Percentiles rank a stretch among this genome's conserved stretches.
phyloP scores from a whole-genome alignment of 2,797 vertebrate species.

The Poliocrania exsul region DNA sequence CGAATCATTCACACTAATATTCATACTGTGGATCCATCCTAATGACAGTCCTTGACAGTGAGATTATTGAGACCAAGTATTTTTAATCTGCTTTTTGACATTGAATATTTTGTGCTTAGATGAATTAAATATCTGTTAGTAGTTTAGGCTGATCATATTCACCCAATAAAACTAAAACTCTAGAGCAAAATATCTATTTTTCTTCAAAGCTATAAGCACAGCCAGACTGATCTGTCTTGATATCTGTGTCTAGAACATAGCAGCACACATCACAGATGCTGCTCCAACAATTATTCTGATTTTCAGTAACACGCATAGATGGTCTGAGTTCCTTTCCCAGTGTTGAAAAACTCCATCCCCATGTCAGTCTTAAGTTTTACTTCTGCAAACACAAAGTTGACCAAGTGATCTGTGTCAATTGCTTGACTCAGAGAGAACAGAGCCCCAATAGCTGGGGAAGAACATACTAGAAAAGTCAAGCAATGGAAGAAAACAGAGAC shows the following conservation, averaged over 20 bases:
- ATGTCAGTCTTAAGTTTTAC: not conserved
- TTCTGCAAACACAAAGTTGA: not conserved
- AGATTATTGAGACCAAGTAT: not conserved
- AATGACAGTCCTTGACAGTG: not conserved
- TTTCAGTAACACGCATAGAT: fast-evolving
- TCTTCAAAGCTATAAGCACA: not conserved
- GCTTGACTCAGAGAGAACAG: not conserved
- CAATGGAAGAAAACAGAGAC: not conserved
- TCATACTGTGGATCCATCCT: not conserved
- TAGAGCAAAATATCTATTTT: not conserved
- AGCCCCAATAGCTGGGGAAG: not conserved
- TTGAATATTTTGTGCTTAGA: not conserved
- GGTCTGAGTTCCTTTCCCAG: not conserved
- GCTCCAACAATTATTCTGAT: not conserved
- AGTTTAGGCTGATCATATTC: not conserved
- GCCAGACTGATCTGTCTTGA: not conserved
- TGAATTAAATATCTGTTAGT: not conserved
- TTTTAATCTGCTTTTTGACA: not conserved
- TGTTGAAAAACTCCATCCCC: not conserved
- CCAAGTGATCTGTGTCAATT: not conserved
- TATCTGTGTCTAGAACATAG: not conserved
- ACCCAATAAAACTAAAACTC: not conserved
- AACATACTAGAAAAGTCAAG: not conserved
- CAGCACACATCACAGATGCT: not conserved
- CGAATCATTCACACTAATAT: not conserved